phyloP scores from a whole-genome alignment of 2,797 vertebrate genomes.

The Pampus argenteus region DNA sequence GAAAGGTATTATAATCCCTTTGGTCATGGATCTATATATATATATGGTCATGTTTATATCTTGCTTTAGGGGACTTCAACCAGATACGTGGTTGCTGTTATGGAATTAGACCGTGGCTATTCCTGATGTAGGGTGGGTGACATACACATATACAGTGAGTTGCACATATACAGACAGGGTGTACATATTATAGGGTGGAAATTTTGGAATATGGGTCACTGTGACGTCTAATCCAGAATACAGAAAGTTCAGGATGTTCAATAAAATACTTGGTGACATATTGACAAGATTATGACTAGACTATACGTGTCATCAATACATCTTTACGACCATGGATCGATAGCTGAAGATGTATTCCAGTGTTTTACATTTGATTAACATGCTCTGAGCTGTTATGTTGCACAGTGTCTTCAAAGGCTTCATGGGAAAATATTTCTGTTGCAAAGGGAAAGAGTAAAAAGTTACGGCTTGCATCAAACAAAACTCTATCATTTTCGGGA shows the following conservation, averaged over 20 bases:
- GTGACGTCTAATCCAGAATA: too few species aligned
- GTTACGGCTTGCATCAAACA: slow-evolving; percentile 12
- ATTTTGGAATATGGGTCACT: too few species aligned
- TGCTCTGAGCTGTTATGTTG: slow-evolving; percentile 18
- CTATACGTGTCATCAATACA: slow-evolving; percentile 7
- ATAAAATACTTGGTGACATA: not conserved
- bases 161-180: too few species aligned
- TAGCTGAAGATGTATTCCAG: slow-evolving; percentile 14
- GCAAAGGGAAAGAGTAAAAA: slow-evolving; percentile 18
- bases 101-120: too few species aligned
- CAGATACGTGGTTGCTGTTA: too few species aligned
- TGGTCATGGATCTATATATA: too few species aligned
- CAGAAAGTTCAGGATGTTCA: not conserved
- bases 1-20: too few species aligned
- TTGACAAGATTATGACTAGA: slow-evolving; percentile 6
- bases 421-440: slow-evolving; percentile 11
- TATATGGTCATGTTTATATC: too few species aligned
- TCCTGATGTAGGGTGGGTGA: too few species aligned
- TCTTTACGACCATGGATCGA: not conserved
- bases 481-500: slow-evolving; percentile 1
- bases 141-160: too few species aligned
- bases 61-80: too few species aligned
- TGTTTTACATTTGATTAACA: slow-evolving; percentile 19
- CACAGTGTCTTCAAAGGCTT: slow-evolving; percentile 35
- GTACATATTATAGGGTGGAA: too few species aligned